These are phyloP conservation scores for Neosilurus hyrtlii DNA, from an alignment of 2,797 vertebrate genomes.

Conservation along the genomic window DNA sequence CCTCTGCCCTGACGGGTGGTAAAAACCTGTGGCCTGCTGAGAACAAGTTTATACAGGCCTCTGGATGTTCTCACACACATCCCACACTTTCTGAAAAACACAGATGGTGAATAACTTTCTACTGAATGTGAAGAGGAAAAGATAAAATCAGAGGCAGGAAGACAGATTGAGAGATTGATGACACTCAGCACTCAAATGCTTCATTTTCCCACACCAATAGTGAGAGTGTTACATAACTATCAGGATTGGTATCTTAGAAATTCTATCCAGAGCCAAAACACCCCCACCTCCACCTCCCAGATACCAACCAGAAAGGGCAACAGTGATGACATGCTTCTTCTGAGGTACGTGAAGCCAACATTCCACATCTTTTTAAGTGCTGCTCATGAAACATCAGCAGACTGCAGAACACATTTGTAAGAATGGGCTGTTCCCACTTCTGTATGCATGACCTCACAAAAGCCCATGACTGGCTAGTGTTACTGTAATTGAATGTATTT, in stretches of 20 bases:
- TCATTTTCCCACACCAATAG: slow-evolving; percentile 7
- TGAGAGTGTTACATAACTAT: not conserved
- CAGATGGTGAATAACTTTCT: slow-evolving; percentile 25
- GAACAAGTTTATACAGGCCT: slow-evolving; percentile 17
- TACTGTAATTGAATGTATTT: too few species aligned
- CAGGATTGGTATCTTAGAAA: not conserved
- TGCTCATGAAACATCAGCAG: not conserved
- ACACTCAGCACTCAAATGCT: not conserved
- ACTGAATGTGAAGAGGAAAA: slow-evolving; percentile 5
- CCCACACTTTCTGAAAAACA: slow-evolving; percentile 5
- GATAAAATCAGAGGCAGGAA: slow-evolving; percentile 11
- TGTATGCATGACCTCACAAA: not conserved
- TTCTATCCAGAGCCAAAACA: not conserved
- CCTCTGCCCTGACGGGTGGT: slow-evolving; percentile 2
- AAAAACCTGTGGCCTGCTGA: slow-evolving; percentile 26
- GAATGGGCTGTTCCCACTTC: not conserved
- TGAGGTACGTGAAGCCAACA: not conserved
- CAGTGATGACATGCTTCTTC: not conserved
- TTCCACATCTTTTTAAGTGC: not conserved
- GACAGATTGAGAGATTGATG: not conserved
- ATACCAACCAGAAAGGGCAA: not conserved
- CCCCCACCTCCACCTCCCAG: too few species aligned
- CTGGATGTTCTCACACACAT: slow-evolving; percentile 9
- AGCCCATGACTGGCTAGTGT: not conserved
- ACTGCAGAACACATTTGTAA: not conserved